Evolutionary conservation across 2,113 vertebrate genomes (phyloP).

Genomic region (Spizaetus ornatus): DNA sequence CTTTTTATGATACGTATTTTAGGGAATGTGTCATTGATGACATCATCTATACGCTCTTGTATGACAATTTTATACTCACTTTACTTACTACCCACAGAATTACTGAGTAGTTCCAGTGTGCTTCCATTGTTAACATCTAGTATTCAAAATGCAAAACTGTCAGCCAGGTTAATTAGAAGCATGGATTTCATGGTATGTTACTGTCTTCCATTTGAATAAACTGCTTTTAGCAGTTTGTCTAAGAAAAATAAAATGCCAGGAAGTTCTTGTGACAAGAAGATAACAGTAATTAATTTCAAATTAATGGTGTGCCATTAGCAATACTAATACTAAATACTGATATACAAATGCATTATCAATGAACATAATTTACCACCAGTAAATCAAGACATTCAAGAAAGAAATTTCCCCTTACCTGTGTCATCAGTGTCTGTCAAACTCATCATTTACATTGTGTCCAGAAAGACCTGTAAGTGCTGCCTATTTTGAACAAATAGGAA

Average conservation of each 20-base stretch:
- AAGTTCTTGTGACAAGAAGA: not conserved
- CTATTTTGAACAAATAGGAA: not conserved
- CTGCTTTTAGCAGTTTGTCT: not conserved
- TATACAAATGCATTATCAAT: not conserved
- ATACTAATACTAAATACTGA: not conserved
- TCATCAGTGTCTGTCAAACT: not conserved
- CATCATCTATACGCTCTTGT: not conserved
- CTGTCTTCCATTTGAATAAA: not conserved
- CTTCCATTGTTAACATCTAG: not conserved
- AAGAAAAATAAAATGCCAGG: not conserved
- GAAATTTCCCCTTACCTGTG: not conserved
- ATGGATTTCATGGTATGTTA: not conserved
- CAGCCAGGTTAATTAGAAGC: not conserved
- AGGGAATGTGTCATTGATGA: not conserved
- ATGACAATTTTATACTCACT: not conserved
- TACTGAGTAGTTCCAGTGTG: not conserved
- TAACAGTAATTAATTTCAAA: not conserved
- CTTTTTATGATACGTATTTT: not conserved
- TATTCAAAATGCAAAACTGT: not conserved
- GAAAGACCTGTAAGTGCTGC: not conserved
- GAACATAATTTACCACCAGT: not conserved
- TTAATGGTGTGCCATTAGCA: not conserved
- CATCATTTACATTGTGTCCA: not conserved
- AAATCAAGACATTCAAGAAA: not conserved
- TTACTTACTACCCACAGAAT: not conserved